These are phyloP conservation scores for Cololabis saira DNA, from an alignment of 2,113 vertebrate genomes.

Conservation along the genomic window DNA sequence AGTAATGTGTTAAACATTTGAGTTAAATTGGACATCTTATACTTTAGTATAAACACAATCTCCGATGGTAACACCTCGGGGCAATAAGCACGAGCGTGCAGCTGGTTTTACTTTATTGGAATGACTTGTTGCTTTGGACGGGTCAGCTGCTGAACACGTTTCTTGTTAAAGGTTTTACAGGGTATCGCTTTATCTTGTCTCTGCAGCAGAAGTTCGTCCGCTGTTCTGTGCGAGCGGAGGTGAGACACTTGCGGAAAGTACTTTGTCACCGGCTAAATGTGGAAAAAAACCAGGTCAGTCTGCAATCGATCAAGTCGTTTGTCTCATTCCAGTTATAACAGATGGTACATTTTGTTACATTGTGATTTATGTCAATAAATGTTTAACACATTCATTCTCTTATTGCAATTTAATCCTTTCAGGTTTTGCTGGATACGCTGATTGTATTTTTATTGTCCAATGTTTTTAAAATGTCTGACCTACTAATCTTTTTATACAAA, in stretches of 20 bases:
- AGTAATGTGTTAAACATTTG: not conserved
- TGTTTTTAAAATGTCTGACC: no score
- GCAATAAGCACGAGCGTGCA: not conserved
- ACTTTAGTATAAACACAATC: not conserved
- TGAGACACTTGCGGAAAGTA: slow-evolving; percentile 92
- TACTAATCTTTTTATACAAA: no score
- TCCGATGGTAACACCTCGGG: not conserved
- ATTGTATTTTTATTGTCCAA: no score
- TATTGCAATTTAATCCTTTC: no score
- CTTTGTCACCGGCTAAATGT: slow-evolving; percentile 91
- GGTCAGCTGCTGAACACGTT: not conserved
- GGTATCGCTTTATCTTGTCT: slow-evolving; percentile 17
- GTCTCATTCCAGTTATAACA: not conserved
- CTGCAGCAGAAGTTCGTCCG: slow-evolving; percentile 94
- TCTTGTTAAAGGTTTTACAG: not conserved
- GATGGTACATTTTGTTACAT: no score
- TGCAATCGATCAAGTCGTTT: not conserved
- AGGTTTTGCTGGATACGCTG: no score
- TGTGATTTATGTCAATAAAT: no score
- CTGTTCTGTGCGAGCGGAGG: slow-evolving; percentile 93
- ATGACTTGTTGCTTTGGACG: not conserved
- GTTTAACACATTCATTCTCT: no score
- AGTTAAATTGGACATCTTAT: not conserved
- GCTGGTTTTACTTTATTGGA: slow-evolving; percentile 3
- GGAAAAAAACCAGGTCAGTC: slow-evolving; percentile 88